Base-by-base conservation (phyloP, 2,113 vertebrate species). In the Paralichthys olivaceus region DNA sequence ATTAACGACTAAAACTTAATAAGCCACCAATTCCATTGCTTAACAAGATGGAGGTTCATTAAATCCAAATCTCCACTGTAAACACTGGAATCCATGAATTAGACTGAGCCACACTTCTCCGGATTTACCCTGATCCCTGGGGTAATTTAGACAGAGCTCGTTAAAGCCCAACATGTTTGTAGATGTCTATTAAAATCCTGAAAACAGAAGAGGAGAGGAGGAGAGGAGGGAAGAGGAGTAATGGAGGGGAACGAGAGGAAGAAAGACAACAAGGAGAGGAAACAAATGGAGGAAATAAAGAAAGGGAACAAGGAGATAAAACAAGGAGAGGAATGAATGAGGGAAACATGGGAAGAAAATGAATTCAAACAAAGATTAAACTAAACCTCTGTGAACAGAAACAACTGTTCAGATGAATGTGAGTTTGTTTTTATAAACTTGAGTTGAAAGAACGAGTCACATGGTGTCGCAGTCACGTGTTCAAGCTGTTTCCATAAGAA, bases 41-140 rank as follows among this genome's bases (percentile, higher is more conserved):
- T 72, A 75, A 84, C 71, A 67, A 79, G 81, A 77, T 28, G 60
- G 75, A 83, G 43, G 29, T 72, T 89, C 83, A 83, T 89, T 87
- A 87, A 79, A 87, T 49, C 7, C 45, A 76, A 86, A 84, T 89
- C 85, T 86, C 78, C 61, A 63, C 19, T 80, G 84, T 89, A 79
- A 89, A 89, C 75, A 85, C 72, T 59, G 68, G 72, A 87, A 91
- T 79, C 84, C 90, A 83, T 62, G 72, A 79, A 80, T 84, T 87
- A 84, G 86, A 84, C 84, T 22, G 55, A 84, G 75, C 75, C 75
- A 2, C 72, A 69, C 76, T 77, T 23, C 77, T 53, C 70, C 25
- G 55, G 84, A 75, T 84, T 85, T 87, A 72, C 60, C 40, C 75
- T 47, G 61, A 82, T 88, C 84, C 78, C 75, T 0, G 20, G 73